These are phyloP conservation scores for Glossosoma conforme DNA, from an alignment of 1,140 invertebrate genomes.

Conservation along the genomic window DNA sequence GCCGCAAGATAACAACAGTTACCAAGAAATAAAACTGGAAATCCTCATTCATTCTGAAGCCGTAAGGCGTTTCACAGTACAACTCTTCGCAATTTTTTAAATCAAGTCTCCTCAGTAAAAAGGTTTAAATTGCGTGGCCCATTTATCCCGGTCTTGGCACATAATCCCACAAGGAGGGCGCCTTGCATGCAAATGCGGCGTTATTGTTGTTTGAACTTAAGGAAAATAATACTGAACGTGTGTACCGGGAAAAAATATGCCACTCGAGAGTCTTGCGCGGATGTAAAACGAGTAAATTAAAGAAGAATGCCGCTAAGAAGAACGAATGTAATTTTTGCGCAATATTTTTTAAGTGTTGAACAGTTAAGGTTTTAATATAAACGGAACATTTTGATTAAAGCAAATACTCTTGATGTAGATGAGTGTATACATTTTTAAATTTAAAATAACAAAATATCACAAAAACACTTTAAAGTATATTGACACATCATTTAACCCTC, in stretches of 20 bases:
- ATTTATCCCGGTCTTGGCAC: conserved; percentile 24
- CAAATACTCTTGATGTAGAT: no score
- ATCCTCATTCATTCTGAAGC: conserved; percentile 2
- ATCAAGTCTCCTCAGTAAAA: conserved; percentile 17
- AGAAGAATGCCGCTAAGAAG: no score
- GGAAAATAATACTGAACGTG: not conserved
- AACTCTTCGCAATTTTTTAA: conserved; percentile 8
- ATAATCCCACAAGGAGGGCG: conserved; percentile 21
- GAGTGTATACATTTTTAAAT: no score
- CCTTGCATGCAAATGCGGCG: conserved; percentile 25
- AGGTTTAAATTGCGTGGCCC: conserved; percentile 21
- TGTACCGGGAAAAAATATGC: not conserved
- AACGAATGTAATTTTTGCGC: no score
- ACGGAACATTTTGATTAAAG: no score
- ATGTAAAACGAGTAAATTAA: not conserved
- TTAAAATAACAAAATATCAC: no score
- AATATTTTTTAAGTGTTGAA: no score
- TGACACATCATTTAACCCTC: no score
- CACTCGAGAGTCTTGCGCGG: not conserved
- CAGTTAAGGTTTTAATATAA: no score
- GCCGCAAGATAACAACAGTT: no score
- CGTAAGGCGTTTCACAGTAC: not conserved
- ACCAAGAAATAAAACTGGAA: not conserved
- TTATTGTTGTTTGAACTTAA: conserved; percentile 25
- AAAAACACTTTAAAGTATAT: no score